Base-by-base conservation (phyloP, 2,113 vertebrate species). In the Chlorodrepanis virens region DNA sequence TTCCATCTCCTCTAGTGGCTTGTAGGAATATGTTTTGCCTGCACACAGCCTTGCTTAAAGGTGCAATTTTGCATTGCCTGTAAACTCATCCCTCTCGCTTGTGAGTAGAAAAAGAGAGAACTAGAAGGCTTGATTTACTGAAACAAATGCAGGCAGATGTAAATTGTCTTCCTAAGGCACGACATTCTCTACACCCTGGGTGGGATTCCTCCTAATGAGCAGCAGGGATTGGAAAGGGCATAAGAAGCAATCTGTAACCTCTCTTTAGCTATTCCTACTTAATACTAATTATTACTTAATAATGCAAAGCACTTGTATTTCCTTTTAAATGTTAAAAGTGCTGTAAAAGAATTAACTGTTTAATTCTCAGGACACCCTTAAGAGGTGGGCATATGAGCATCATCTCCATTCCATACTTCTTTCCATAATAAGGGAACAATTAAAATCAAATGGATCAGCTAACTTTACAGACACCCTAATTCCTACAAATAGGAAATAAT, bases 401-500 rank as follows among this genome's bases (percentile, higher is more conserved):
- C 83, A 37, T 78, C 89, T 87, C 87, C 37, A 29, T 93, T 96
- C 94, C 85, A 95, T 96, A 93, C 83, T 94, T 97, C 83, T 94
- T 95, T 83, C 83, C 70, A 83, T 97, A 97, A 95, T 96, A 97
- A 97, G 97, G 81, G 60, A 97, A 97, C 96, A 97, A 97, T 98
- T 98, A 98, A 97, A 95, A 96, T 78, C 11, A 97, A 96, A 97
- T 96, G 92, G 95, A 97, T 97, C 94, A 92, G 91, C 85, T 96
- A 97, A 97, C 91, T 96, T 97, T 87, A 70, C 84, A 90, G 89
- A 95, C 72, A 95, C 61, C 75, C 74, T 96, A 97, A 97, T 97
- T 97, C 93, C 94, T 96, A 86, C 94, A 98, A 97, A 92, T 94
- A 97, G 97, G 90, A 98, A 97, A 96, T 97, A 97, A 95, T 88